Evolutionary conservation across 2,888 invertebrate genomes (phyloP), one percentile per base, ranked within the genome.

Genomic region (Coenonympha glycerion): DNA sequence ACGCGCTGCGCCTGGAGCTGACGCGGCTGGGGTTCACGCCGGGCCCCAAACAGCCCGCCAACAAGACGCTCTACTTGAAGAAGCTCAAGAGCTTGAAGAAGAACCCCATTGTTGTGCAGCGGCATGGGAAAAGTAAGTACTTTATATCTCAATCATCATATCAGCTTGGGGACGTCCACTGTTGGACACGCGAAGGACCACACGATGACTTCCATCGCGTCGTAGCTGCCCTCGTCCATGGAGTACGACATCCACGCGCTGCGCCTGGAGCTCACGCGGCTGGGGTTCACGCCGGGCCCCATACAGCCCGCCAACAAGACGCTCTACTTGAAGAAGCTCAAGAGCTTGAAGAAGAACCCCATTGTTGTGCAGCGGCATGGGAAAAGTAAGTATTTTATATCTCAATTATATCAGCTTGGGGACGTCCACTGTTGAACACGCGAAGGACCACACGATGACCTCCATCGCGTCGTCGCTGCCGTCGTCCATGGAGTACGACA

Each of bases 11-110:
- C 37, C 82, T 87, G 0, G 92, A 92, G 64, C 76, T 96, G 28
- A 87, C 89, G 0, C 74, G 80, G 5, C 82, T 90, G 13, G 95
- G 95, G 0, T 91, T 92, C 59, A 87, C 81, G 6, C 92, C 94
- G 0, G 97, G 97, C 0, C 97, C 97, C 2, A 92, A 97, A 60
- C 93, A 92, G 1, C 81, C 89, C 9, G 89, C 90, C 2, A 97
- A 96, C 0, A 92, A 93, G 60, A 89, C 90, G 1, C 75, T 95
- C 6, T 97, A 97, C 68, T 78, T 95, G 41, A 92, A 90, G 69
- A 92, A 92, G 62, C 78, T 96, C 22, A 88, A 90, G 31, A 90
- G 90, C 45, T 75, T 93, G 52, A 89, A 82, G 63, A 81, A 79
- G 52, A 66, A 63, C 2, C 68, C 76, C 0, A 68, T 73, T 31